phyloP scores from a whole-genome alignment of 2,113 vertebrate genomes.

The Grallaria varia region DNA sequence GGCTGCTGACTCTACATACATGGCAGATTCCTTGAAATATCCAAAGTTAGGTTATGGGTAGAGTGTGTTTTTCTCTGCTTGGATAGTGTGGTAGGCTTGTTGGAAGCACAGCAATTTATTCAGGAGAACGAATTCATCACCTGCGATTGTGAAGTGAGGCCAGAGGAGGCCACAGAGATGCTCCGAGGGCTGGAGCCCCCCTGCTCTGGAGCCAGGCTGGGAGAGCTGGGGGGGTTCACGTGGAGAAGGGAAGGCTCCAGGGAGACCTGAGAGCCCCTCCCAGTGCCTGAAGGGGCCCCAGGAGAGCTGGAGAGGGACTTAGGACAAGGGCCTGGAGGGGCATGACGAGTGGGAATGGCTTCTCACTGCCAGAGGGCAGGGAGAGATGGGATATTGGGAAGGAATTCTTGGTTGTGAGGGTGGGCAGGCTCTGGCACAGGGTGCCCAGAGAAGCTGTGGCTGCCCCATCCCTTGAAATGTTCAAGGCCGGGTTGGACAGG shows the following conservation, averaged over 20 bases:
- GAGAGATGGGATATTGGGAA: rapidly evolving
- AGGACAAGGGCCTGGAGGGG: neutral
- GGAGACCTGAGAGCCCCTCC: rapidly evolving
- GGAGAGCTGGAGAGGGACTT: neutral
- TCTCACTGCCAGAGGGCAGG: neutral
- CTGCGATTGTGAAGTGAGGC: neutral
- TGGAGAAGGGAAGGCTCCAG: rapidly evolving
- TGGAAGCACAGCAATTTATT: neutral
- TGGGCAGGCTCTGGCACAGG: neutral
- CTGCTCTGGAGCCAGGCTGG: neutral
- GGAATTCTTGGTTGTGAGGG: rapidly evolving
- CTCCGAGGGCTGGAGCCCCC: neutral
- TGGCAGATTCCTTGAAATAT: neutral
- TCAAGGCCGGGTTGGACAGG: rapidly evolving
- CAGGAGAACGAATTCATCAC: neutral
- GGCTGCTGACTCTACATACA: neutral
- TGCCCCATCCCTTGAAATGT: neutral
- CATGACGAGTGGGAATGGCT: neutral
- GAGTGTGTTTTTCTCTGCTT: neutral
- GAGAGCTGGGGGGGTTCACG: rapidly evolving
- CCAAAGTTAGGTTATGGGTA: neutral
- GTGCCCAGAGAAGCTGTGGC: rapidly evolving
- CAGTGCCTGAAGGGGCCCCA: neutral
- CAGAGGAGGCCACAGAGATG: rapidly evolving
- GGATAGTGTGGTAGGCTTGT: neutral